Conservation (phyloP, 1,140 invertebrate species). For the Drosophila nasuta region DNA sequence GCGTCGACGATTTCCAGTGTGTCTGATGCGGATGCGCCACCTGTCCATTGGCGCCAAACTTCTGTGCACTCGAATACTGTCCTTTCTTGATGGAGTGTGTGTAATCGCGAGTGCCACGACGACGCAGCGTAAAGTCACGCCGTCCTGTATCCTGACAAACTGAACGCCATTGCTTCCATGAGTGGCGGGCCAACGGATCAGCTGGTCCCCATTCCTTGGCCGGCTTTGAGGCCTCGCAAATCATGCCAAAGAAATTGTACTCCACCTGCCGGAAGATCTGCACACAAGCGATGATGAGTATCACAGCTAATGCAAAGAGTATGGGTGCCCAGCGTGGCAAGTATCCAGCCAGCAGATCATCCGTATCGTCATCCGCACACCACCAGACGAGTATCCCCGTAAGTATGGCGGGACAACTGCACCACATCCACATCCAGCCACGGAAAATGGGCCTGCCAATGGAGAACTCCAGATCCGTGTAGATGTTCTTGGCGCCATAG, state of each 20-base stretch:
- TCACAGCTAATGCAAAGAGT: conserved; percentile 70
- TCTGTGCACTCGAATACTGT: conserved; percentile 67
- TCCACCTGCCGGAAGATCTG: conserved; percentile 84
- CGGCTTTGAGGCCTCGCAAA: conserved; percentile 81
- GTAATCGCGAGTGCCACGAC: conserved; percentile 87
- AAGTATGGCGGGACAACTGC: conserved; percentile 73
- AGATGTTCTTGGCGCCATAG: conserved; percentile 84
- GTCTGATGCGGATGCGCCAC: conserved; percentile 53
- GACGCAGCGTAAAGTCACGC: conserved; percentile 87
- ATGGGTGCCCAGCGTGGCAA: conserved; percentile 83
- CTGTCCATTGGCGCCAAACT: conserved; percentile 61
- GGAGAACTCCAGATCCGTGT: conserved; percentile 83
- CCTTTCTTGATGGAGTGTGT: conserved; percentile 87
- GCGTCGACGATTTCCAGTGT: conserved; percentile 82
- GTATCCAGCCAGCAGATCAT: conserved; percentile 70
- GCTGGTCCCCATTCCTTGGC: conserved; percentile 85
- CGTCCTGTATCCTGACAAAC: conserved; percentile 85
- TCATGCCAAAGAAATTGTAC: conserved; percentile 85
- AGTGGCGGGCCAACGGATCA: conserved; percentile 80
- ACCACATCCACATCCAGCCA: conserved; percentile 80
- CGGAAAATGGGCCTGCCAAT: conserved; percentile 83
- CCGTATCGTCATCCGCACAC: conserved; percentile 79
- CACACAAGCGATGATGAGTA: conserved; percentile 75
- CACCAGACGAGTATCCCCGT: conserved; percentile 82
- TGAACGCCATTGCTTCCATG: conserved; percentile 84